Evolutionary conservation across 2,797 vertebrate species (phyloP), one percentile per base, ranked within the genome.

Genomic region (Anableps anableps): DNA sequence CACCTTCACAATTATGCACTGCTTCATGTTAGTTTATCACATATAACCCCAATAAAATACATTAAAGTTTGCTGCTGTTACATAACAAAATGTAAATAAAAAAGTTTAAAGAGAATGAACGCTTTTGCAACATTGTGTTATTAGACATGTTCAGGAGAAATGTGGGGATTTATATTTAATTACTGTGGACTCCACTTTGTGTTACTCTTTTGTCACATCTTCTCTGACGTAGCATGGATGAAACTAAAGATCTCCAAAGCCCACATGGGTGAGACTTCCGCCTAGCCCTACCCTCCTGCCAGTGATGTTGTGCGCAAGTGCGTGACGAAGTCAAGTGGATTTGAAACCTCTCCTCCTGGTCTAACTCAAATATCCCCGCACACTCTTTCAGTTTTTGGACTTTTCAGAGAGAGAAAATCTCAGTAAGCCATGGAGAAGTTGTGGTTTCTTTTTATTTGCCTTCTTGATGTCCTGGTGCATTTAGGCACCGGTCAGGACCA

Each of bases 361-460:
- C 70, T 70, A 60, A 66, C 72, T 79, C 85, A 71, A 74, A 77
- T 72, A 79, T 88, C 75, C n/a, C 55, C 60, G 3, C 48, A 3
- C 41, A 78, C 76, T 13, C 66, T 58, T 17, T 78, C 76, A 84
- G 76, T 60, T 43, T 78, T 79, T 53, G 26, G 79, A 70, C 38
- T 75, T n/a, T 55, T 76, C 74, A 14, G 38, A 13, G 3, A 51
- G 38, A 21, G 2, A 51, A 11, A 31, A 3, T 58, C 73, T 50
- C 6, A 1, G 11, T 23, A 68, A 79, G 70, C 70, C 72, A 96
- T 96, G 95, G 90, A 88, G 68, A 94, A 81, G 79, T 80, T 88
- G 11, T 62, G 80, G 6, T 81, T 90, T 0, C 11, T 92, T 0
- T 9, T 89, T 0, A 17, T 93, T 2, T 86, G 81, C 29, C 74